Base-by-base conservation (phyloP, 2,797 vertebrate genomes). In the Botia kubotai region DNA sequence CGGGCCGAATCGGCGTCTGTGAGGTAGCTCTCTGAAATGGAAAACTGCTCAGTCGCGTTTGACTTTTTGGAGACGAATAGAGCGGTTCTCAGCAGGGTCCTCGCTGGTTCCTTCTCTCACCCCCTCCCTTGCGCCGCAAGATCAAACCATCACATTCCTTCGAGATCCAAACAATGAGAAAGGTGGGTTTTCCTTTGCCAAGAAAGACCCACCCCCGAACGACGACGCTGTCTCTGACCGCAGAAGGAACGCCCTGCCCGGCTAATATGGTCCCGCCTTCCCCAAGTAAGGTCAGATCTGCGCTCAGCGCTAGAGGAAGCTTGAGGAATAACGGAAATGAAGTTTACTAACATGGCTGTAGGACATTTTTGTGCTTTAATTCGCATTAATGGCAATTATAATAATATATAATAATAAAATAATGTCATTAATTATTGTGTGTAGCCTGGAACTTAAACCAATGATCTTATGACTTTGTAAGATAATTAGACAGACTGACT, bases 111-210 rank as follows among this genome's bases (percentile, higher is more conserved):
- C 33, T 62, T 84, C 76, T 65, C 75, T 84, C 55, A 85, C 89
- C 86, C 90, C 90, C 79, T 80, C 63, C 90, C 88, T 88, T 84
- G 87, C 85, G 81, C 89, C 87, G 89, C 86, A 68, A 87, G 88
- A 91, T 93, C 91, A 92, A 93, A 95, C 92, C 92, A 93, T 92
- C 91, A 90, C 93, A 95, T 94, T 94, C 93, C 93, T 88, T 75
- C 89, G 92, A 89, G 89, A 91, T 90, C 81, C 90, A 90, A 93
- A 94, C 93, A 94, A 95, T 94, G 94, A 93, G 91, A 91, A 94
- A 94, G 90, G 92, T 93, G 91, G 93, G 89, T 89, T 94, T 94
- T 92, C 90, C 91, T 91, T 86, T 82, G 86, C 87, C 90, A 90
- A 87, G 89, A 88, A 93, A 90, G 92, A 91, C 90, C 92, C 93